Percentiles rank a stretch among this genome's conserved stretches.
Conservation (phyloP, 2,888 invertebrate species). For the Scotopteryx bipunctaria region DNA sequence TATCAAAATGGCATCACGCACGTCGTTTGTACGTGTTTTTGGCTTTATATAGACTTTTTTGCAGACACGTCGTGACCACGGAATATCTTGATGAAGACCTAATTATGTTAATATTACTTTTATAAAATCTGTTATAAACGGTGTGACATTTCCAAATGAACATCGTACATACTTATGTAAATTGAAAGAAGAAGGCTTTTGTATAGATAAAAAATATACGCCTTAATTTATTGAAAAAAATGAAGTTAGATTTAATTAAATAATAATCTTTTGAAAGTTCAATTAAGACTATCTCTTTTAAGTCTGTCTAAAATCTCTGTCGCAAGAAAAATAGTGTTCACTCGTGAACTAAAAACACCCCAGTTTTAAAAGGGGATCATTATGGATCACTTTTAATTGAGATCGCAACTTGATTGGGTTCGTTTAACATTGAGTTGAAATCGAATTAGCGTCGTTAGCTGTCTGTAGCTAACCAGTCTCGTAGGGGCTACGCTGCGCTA, state of each 20-base stretch:
- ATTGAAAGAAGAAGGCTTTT: too few relatives aligned
- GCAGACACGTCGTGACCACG: background rate
- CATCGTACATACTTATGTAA: too few relatives aligned
- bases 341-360: constrained; percentile 7
- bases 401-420: constrained; percentile 60
- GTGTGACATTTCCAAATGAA: too few relatives aligned
- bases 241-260: too few relatives aligned
- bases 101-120: background rate
- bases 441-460: constrained; percentile 70
- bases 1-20: constrained; percentile 12
- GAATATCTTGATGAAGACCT: background rate
- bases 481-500: constrained; percentile 33
- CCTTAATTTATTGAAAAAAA: too few relatives aligned
- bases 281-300: too few relatives aligned
- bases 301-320: too few relatives aligned
- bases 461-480: constrained; percentile 32
- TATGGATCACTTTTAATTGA: constrained; percentile 58
- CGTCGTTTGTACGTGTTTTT: constrained; percentile 10
- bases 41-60: constrained; percentile 1
- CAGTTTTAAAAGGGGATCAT: constrained; percentile 24
- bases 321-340: constrained; percentile 1
- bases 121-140: too few relatives aligned
- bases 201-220: too few relatives aligned
- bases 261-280: too few relatives aligned
- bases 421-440: constrained; percentile 60